Evolutionary conservation across 64 coral and sea anemone species (phyloP).

Genomic region (Trachythela sp.): DNA sequence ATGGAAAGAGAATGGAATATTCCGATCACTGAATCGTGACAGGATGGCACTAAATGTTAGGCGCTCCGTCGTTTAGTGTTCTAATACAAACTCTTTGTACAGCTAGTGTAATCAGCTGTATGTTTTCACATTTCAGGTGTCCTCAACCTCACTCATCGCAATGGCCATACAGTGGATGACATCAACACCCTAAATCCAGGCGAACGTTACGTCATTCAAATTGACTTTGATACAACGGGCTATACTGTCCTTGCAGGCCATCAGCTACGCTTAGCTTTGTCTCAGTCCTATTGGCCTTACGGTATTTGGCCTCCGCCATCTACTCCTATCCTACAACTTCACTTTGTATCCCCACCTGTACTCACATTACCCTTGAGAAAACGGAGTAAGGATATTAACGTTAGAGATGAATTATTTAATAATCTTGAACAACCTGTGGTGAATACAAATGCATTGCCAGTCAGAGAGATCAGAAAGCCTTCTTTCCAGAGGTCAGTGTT

Average conservation of each 20-base stretch:
- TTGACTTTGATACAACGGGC: slow-evolving; percentile 54
- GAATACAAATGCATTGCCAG: background rate
- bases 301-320: slow-evolving; percentile 66
- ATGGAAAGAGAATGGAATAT: no score
- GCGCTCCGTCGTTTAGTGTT: background rate
- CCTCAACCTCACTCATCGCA: slow-evolving; percentile 57
- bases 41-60: background rate
- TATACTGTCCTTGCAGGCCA: slow-evolving; percentile 54
- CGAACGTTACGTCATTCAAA: slow-evolving; percentile 35
- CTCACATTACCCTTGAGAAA: slow-evolving; percentile 54
- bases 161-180: slow-evolving; percentile 51
- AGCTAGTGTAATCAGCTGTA: background rate
- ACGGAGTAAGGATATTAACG: background rate
- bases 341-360: slow-evolving; percentile 36
- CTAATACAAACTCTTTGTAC: no score
- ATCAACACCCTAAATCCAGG: slow-evolving; percentile 31
- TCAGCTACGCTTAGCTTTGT: slow-evolving; percentile 62
- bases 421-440: slow-evolving; percentile 31
- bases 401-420: slow-evolving; percentile 33
- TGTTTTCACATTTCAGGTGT: slow-evolving; percentile 32
- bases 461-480: slow-evolving; percentile 39
- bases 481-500: slow-evolving; percentile 33
- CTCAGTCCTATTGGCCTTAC: slow-evolving; percentile 60
- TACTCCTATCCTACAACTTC: slow-evolving; percentile 35
- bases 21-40: no score